Evolutionary conservation across 2,113 vertebrate genomes (phyloP).

Genomic region (Ophiodon elongatus): DNA sequence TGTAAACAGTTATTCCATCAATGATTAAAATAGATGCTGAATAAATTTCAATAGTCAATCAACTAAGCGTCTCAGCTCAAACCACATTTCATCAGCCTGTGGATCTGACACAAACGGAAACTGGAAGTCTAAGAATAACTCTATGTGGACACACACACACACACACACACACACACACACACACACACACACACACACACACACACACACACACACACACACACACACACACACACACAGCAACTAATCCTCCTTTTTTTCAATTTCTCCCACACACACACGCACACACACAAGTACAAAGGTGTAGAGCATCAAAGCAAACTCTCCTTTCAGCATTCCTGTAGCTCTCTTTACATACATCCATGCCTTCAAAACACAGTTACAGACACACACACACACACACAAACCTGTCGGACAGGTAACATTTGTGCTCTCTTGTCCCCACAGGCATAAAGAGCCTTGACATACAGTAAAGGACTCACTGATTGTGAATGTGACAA

Average conservation of each 20-base stretch:
- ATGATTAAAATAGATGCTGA: not conserved
- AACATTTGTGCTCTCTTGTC: slow-evolving; percentile 21
- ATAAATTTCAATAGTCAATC: not conserved
- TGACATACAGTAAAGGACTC: not conserved
- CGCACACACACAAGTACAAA: slow-evolving; percentile 14
- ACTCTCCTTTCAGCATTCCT: slow-evolving; percentile 53
- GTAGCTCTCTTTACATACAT: slow-evolving; percentile 10
- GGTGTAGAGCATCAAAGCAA: slow-evolving; percentile 15
- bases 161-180: not conserved
- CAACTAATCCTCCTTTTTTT: too few species aligned
- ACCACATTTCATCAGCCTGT: slow-evolving; percentile 17
- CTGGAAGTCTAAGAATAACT: slow-evolving; percentile 6
- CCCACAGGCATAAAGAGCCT: slow-evolving; percentile 1
- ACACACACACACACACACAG: slow-evolving; percentile 6
- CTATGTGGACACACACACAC: not conserved
- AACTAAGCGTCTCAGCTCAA: not conserved
- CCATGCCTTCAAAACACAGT: slow-evolving; percentile 16
- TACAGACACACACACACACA: slow-evolving; percentile 21
- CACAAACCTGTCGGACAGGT: slow-evolving; percentile 62
- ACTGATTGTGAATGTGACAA: not conserved
- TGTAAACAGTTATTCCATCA: not conserved
- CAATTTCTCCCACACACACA: not conserved
- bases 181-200: not conserved
- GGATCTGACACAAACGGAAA: slow-evolving; percentile 7
- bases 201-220: not conserved